Conservation (phyloP, 30 jellyfish, hydroid and myxozoan genomes). For the Pelagia noctiluca region DNA sequence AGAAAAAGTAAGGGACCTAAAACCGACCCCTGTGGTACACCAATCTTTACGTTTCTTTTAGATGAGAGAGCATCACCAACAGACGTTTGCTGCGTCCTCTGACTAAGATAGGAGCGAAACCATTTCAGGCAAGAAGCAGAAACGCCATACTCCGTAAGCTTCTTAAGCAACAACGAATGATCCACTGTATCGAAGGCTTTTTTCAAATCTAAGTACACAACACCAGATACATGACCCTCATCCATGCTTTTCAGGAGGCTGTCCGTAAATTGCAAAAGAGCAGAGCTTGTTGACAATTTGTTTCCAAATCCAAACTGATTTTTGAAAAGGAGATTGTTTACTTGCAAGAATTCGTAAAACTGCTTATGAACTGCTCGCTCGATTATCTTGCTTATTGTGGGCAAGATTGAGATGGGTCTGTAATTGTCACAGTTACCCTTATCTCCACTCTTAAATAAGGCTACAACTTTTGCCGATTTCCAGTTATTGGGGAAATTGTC, state of each 20-base stretch:
- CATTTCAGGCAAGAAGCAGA: slow-evolving; percentile 22
- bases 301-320: slow-evolving; percentile 52
- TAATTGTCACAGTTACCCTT: slow-evolving; percentile 53
- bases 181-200: slow-evolving; percentile 69
- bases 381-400: slow-evolving; percentile 60
- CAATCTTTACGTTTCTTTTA: slow-evolving; percentile 65
- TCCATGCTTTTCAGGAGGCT: slow-evolving; percentile 74
- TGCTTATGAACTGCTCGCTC: slow-evolving; percentile 63
- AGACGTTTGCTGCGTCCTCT: slow-evolving; percentile 77
- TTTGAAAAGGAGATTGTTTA: too few relatives aligned
- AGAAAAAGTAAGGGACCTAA: slow-evolving; percentile 69
- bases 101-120: slow-evolving; percentile 78
- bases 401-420: slow-evolving; percentile 60
- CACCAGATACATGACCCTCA: slow-evolving; percentile 75
- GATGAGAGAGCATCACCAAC: slow-evolving; percentile 70
- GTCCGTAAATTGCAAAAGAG: slow-evolving; percentile 72
- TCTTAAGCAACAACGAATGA: slow-evolving; percentile 67
- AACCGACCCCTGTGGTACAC: slow-evolving; percentile 73
- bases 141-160: slow-evolving; percentile 69
- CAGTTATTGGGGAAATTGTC: slow-evolving; percentile 43
- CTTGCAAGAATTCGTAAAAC: slow-evolving; percentile 62
- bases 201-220: slow-evolving; percentile 60
- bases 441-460: slow-evolving; percentile 34
- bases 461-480: too few relatives aligned
- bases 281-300: slow-evolving; percentile 66